Percentiles rank a stretch among this genome's conserved stretches.
Conservation (phyloP, 2,797 vertebrate genomes). For the Hoplostethus mediterraneus region DNA sequence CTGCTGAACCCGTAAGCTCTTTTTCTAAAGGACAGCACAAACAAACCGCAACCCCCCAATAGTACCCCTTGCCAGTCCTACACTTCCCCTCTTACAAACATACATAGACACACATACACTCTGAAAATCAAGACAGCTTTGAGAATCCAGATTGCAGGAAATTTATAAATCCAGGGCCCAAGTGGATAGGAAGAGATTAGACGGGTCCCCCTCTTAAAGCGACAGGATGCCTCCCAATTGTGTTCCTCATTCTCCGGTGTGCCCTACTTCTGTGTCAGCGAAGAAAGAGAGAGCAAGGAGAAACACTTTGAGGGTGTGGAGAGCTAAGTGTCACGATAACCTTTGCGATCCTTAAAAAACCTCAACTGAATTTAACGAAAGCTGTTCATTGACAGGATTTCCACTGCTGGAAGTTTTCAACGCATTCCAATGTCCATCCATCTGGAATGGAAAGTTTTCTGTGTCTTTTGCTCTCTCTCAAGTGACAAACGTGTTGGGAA, state of each 20-base stretch:
- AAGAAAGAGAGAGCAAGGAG: slow-evolving; percentile 70
- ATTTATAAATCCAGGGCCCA: slow-evolving; percentile 87
- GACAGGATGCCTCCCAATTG: slow-evolving; percentile 85
- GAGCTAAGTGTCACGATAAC: slow-evolving; percentile 64
- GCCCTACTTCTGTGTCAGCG: slow-evolving; percentile 83
- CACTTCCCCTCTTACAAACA: slow-evolving; percentile 82
- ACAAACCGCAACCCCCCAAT: slow-evolving; percentile 85
- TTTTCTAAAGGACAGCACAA: slow-evolving; percentile 97
- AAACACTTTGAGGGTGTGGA: slow-evolving; percentile 53
- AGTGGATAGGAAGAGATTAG: slow-evolving; percentile 90
- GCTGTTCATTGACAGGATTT: slow-evolving; percentile 14
- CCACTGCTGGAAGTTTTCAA: not conserved
- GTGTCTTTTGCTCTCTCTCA: not conserved
- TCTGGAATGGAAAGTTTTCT: not conserved
- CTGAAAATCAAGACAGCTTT: slow-evolving; percentile 90
- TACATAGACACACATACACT: slow-evolving; percentile 67
- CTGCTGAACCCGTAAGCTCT: slow-evolving; percentile 96
- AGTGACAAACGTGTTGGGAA: too few relatives aligned
- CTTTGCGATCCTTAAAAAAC: slow-evolving; percentile 45
- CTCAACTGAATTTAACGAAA: slow-evolving; percentile 27
- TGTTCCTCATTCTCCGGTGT: slow-evolving; percentile 75
- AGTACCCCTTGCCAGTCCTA: slow-evolving; percentile 78
- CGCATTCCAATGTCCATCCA: not conserved
- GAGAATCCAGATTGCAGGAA: slow-evolving; percentile 90
- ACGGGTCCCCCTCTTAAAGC: slow-evolving; percentile 86